These are phyloP conservation scores for Mnemiopsis leidyi DNA, from an alignment of 37 sponge, comb jelly and placozoan genomes.

Conservation along the genomic window DNA sequence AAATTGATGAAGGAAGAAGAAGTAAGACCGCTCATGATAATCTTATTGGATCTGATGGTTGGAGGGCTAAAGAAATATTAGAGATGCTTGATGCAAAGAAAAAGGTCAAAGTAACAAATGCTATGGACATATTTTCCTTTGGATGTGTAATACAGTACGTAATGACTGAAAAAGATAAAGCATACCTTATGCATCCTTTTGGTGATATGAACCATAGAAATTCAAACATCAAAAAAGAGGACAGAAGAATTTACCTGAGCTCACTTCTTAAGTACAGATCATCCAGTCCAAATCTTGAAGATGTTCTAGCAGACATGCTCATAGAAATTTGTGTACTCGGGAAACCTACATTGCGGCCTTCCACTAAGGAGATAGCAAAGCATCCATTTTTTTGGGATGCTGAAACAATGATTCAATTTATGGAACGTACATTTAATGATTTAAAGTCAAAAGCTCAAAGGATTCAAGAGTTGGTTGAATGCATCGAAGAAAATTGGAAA, in stretches of 20 bases:
- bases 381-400: slow-evolving; percentile 14
- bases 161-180: not conserved
- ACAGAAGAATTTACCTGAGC: not conserved
- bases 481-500: not conserved
- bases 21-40: not conserved
- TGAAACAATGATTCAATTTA: not conserved
- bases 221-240: not conserved
- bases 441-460: not conserved
- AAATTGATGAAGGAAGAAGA: slow-evolving; percentile 10
- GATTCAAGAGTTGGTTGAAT: not conserved
- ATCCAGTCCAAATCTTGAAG: not conserved
- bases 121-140: slow-evolving; percentile 1
- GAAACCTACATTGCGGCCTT: not conserved
- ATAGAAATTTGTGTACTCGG: not conserved
- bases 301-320: slow-evolving; percentile 21
- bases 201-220: not conserved
- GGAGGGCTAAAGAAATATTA: slow-evolving; percentile 8
- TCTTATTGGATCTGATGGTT: slow-evolving; percentile 6
- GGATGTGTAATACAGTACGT: slow-evolving; percentile 21
- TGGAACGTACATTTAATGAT: not conserved
- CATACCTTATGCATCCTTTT: not conserved
- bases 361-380: not conserved
- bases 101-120: not conserved
- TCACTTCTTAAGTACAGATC: not conserved
- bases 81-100: not conserved